Percentiles rank a stretch among this genome's conserved stretches.
Evolutionary conservation across 2,888 invertebrate species (phyloP).

Genomic region (Nasonovia ribisnigri): DNA sequence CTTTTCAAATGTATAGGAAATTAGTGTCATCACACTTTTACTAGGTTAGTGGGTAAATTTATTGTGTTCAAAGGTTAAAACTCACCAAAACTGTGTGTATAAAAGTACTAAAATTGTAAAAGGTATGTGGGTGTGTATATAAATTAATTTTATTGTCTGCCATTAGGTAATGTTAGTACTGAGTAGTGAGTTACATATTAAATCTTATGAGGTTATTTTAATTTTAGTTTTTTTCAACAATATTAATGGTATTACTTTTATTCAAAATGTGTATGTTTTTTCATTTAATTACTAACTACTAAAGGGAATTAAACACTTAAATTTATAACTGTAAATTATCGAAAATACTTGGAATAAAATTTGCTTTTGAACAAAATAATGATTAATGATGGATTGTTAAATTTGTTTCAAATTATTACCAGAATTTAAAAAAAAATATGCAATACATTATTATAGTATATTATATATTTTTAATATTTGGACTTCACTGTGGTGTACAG

Average conservation of each 20-base stretch:
- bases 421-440: neutral
- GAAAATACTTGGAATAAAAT: neutral
- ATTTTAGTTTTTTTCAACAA: neutral
- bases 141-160: neutral
- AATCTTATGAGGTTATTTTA: neutral
- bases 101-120: neutral
- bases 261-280: too few relatives aligned
- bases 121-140: neutral
- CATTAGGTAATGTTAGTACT: neutral
- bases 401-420: neutral
- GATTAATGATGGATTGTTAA: neutral
- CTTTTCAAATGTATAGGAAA: neutral
- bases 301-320: too few relatives aligned
- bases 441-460: neutral
- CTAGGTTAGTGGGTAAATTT: conserved; percentile 9
- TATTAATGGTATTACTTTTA: neutral
- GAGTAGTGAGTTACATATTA: neutral
- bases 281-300: too few relatives aligned
- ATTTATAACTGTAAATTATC: too few relatives aligned
- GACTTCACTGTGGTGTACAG: neutral
- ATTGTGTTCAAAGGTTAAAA: neutral
- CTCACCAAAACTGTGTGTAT: neutral
- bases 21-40: neutral
- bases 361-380: neutral
- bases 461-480: neutral